phyloP scores from a whole-genome alignment of 2,113 vertebrate species.

The Xerus inauris region DNA sequence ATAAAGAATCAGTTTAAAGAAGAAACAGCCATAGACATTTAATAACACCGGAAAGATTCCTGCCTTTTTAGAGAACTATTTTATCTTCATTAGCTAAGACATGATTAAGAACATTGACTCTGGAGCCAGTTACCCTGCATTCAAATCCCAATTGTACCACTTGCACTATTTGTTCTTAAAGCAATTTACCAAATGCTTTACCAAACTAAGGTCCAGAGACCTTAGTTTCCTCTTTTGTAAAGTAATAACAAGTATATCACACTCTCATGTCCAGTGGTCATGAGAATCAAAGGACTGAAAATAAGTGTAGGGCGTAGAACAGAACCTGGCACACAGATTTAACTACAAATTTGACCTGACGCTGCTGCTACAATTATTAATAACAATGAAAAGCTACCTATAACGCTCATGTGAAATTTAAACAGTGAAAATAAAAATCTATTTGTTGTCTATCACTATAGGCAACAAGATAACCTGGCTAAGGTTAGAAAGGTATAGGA shows the following conservation, averaged over 20 bases:
- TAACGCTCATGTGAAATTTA: background rate
- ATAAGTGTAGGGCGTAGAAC: background rate
- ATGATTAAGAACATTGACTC: background rate
- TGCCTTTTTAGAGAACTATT: background rate
- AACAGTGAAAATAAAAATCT: constrained; percentile 31
- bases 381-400: background rate
- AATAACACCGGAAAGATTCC: background rate
- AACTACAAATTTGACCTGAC: background rate
- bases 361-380: background rate
- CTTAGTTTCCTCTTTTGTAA: background rate
- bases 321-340: background rate
- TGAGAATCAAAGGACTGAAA: background rate
- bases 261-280: background rate
- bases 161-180: background rate
- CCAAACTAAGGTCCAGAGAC: no score
- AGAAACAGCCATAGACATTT: background rate
- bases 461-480: background rate
- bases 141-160: background rate
- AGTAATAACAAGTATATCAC: background rate
- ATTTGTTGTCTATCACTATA: background rate
- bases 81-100: background rate
- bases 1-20: background rate
- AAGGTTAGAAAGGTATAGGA: background rate
- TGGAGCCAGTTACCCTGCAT: background rate
- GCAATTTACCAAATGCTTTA: background rate